Base-by-base conservation (phyloP, 2,113 vertebrate genomes). In the Bucco capensis region DNA sequence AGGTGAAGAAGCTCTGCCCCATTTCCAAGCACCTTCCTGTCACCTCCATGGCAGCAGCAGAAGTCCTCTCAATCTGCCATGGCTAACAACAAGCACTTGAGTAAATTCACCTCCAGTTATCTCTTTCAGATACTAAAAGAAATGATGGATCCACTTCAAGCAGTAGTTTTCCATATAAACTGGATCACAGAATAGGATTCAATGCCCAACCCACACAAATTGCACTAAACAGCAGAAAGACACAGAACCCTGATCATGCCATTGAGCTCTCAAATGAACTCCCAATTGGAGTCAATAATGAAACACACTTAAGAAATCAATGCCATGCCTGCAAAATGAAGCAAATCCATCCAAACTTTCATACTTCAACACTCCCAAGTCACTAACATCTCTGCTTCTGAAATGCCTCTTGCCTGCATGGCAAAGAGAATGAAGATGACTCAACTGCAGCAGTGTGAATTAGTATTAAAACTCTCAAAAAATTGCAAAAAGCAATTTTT, bases 251-350 rank as follows among this genome's bases (percentile, higher is more conserved):
- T 42, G 84, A n/a, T 38, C 70, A 75, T 14, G 27, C 14, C 40
- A 90, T 67, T 28, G 54, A 79, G 90, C 87, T 93, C 86, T 54
- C 51, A 92, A 88, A 93, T 50, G 21, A 94, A 79, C 58, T 92
- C 71, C 18, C 88, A 79, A 47, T 47, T 84, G 61, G 24, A 92
- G 54, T 90, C 83, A 88, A 70, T 89, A 90, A 89, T 86, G 61
- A 92, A 92, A 92, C 92, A 92, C 13, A 56, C 81, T 82, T 89
- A 90, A 75, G n/a, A 89, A 94, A 89, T 93, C 93, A 94, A 90
- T 89, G 47, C 58, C 77, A 66, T 66, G 71, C 67, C 86, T 83
- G 64, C 53, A 89, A 95, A 95, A 95, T 74, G 62, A 96, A 94
- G 62, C 87, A 88, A 95, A 96, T 78, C 89, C 50, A 89, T 95